These are phyloP conservation scores for Scolopax bukidnonensis DNA, from an alignment of 2,797 vertebrate species.

Conservation along the genomic window DNA sequence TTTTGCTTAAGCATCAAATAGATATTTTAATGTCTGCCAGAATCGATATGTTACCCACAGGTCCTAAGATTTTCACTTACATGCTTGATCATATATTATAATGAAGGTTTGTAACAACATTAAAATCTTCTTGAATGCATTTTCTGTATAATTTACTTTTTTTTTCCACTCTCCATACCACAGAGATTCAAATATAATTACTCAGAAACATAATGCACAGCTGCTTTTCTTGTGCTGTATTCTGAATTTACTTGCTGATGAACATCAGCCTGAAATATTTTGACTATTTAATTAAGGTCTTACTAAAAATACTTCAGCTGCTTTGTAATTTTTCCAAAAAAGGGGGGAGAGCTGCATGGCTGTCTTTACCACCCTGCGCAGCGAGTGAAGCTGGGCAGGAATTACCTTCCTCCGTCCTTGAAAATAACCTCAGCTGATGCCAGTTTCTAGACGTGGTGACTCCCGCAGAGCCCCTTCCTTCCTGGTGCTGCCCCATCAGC, in stretches of 20 bases:
- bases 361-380: not conserved
- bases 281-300: conserved; percentile 35
- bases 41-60: conserved; percentile 36
- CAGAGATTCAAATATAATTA: conserved; percentile 44
- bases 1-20: conserved; percentile 68
- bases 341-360: not conserved
- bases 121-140: conserved; percentile 38
- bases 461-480: fast-evolving
- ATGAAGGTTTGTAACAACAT: conserved; percentile 45
- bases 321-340: not conserved
- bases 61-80: conserved; percentile 56
- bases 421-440: not conserved
- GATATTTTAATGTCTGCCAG: conserved; percentile 52
- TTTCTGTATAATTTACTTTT: conserved; percentile 43
- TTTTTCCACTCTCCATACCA: not conserved
- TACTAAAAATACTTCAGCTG: not conserved
- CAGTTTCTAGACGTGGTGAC: fast-evolving
- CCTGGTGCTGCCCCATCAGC: fast-evolving
- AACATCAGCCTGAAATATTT: conserved; percentile 44
- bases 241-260: not conserved
- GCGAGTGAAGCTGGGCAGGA: not conserved
- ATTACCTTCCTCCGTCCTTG: not conserved
- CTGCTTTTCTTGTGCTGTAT: conserved; percentile 27
- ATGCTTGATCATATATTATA: conserved; percentile 58
- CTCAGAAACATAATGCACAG: conserved; percentile 35